Evolutionary conservation across 2,113 vertebrate species (phyloP), one percentile per base, ranked within the genome.

Genomic region (Sprattus sprattus): DNA sequence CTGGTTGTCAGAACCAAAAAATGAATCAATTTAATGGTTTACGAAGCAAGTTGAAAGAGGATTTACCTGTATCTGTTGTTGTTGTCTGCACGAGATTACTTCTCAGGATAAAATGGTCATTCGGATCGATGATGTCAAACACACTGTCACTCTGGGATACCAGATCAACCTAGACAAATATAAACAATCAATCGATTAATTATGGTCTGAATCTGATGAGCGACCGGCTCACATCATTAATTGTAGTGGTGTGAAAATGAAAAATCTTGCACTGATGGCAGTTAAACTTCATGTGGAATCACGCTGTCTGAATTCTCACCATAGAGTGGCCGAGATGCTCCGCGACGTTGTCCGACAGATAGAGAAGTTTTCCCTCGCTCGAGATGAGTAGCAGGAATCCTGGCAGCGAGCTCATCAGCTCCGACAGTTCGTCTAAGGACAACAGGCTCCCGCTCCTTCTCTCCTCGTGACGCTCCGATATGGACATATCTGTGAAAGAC

Each of bases 251-350:
- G n/a, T 11, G 1, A 28, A 71, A 28, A 28, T n/a, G 3, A 9
- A 2, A 64, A 64, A 64, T 3, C 57, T 39, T 39, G 39, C 39
- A 39, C 39, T 25, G 25, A 64, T 25, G 7, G 60, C 60, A n/a
- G 28, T 25, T 64, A n/a, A 64, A 6, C 52, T 15, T 15, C 52
- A 54, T 54, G 52, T 54, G 16, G 13, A 52, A 11, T 54, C 52
- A 15, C 11, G 11, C 9, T 52, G 50, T 13, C 9, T 54, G 52
- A 16, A 16, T 50, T 87, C 97, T 95, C 92, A 98, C 97, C 97
- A 98, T 96, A 32, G 96, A 97, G 88, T 97, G 97, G 22, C 97
- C 97, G 49, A 98, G 95, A 84, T 97, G 96, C 82, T 98, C 96
- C 3, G 95, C 93, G 84, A 98, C 96, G 47, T 95, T 97, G 90